A percentile compares a stretch with the other conserved stretches of the same genome.
phyloP scores from a whole-genome alignment of 2,113 vertebrate species.

The Amphiprion percula region DNA sequence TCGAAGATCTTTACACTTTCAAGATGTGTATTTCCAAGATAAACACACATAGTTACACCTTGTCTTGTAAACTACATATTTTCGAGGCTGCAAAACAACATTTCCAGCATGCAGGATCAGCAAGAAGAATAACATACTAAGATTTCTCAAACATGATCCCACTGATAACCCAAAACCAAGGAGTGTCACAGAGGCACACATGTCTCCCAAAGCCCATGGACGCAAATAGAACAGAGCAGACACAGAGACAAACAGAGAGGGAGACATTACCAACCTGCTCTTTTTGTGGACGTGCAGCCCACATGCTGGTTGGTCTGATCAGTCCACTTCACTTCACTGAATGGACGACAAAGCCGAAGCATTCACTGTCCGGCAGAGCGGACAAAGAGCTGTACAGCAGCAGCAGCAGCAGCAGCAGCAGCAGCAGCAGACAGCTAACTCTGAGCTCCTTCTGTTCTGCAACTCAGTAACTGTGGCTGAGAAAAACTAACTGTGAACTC shows the following conservation, averaged over 20 bases:
- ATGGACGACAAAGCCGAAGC: not conserved
- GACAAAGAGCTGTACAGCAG: conserved; percentile 12
- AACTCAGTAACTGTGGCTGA: conserved; percentile 31
- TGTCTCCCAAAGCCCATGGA: conserved; percentile 11
- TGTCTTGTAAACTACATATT: not conserved
- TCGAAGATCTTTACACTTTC: not conserved
- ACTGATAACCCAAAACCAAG: conserved; percentile 19
- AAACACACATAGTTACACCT: conserved; percentile 1
- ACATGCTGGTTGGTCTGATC: conserved; percentile 61
- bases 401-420: not conserved
- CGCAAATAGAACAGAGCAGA: conserved; percentile 59
- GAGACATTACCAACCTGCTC: conserved; percentile 76
- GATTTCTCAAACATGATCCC: conserved; percentile 12
- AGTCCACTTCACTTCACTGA: conserved; percentile 32
- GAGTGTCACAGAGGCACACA: conserved; percentile 19
- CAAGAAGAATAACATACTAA: not conserved
- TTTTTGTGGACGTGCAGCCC: conserved; percentile 61
- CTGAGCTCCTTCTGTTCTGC: conserved; percentile 6
- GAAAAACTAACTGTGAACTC: conserved; percentile 65
- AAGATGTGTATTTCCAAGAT: not conserved
- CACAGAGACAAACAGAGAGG: conserved; percentile 23
- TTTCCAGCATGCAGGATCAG: not conserved
- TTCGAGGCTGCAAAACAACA: not conserved
- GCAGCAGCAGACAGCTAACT: not conserved
- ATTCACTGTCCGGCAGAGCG: not conserved